phyloP scores from a whole-genome alignment of 2,797 vertebrate species.

The Muscicapa comitata region DNA sequence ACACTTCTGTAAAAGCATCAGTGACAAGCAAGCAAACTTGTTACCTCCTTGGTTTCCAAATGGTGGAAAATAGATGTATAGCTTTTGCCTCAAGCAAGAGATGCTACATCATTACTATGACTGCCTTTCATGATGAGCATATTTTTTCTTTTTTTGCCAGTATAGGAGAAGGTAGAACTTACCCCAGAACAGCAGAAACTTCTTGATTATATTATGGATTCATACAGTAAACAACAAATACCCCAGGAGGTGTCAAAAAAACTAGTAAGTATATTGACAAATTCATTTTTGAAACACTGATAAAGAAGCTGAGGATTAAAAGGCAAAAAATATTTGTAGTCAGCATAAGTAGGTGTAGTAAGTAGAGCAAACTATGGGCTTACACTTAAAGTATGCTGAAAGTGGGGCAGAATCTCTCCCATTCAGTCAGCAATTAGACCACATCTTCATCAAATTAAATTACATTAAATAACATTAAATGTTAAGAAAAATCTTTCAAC shows the following conservation, averaged over 20 bases:
- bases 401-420: background rate
- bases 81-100: background rate
- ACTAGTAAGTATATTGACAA: conserved; percentile 80
- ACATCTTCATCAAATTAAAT: background rate
- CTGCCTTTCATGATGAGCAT: conserved; percentile 12
- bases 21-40: background rate
- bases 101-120: background rate
- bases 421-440: background rate
- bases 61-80: background rate
- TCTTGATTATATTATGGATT: conserved; percentile 86
- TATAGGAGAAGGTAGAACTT: conserved; percentile 89
- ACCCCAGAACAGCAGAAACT: conserved; percentile 86
- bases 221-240: conserved; percentile 90
- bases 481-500: background rate
- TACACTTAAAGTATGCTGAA: background rate
- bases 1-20: background rate
- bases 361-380: background rate
- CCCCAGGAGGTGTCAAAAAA: conserved; percentile 93
- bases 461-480: background rate
- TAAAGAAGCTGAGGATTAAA: background rate
- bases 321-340: background rate
- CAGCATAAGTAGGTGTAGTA: background rate
- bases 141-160: conserved; percentile 68
- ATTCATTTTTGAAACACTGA: background rate
- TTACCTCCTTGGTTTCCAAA: background rate